Conservation (phyloP, 1,140 invertebrate species). For the Sitobion miscanthi region DNA sequence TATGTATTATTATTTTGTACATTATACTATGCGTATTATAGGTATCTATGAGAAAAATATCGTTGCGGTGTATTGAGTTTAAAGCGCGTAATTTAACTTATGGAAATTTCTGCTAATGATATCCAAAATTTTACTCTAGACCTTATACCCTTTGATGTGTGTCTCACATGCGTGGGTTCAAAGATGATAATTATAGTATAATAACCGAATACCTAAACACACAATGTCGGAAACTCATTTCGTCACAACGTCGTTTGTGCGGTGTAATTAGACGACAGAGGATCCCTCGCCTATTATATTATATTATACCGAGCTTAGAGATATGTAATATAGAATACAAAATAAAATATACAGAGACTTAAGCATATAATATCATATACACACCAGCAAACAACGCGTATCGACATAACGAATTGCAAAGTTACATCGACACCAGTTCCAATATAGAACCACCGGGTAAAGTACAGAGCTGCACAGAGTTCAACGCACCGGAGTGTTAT, state of each 20-base stretch:
- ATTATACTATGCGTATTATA: not conserved
- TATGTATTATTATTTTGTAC: not conserved
- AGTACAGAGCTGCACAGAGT: not conserved
- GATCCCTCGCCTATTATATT: not conserved
- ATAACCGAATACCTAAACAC: slow-evolving; percentile 24
- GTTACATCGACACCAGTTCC: not conserved
- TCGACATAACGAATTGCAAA: not conserved
- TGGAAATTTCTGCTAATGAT: slow-evolving; percentile 35
- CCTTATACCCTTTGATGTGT: not conserved
- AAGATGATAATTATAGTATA: slow-evolving; percentile 42
- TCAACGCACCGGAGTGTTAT: not conserved
- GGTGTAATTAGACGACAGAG: slow-evolving; percentile 25
- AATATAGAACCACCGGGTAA: not conserved
- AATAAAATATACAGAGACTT: not conserved
- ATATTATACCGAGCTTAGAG: not conserved
- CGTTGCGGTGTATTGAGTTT: not conserved
- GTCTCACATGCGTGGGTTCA: not conserved
- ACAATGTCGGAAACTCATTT: slow-evolving; percentile 23
- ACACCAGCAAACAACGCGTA: not conserved
- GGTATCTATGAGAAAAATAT: not conserved
- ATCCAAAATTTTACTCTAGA: not conserved
- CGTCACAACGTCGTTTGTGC: not conserved
- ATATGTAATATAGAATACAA: not conserved
- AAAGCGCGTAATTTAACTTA: not conserved
- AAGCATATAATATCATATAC: too few species aligned